Evolutionary conservation across 1,140 invertebrate species (phyloP).

Genomic region (Thaumatotibia leucotreta): DNA sequence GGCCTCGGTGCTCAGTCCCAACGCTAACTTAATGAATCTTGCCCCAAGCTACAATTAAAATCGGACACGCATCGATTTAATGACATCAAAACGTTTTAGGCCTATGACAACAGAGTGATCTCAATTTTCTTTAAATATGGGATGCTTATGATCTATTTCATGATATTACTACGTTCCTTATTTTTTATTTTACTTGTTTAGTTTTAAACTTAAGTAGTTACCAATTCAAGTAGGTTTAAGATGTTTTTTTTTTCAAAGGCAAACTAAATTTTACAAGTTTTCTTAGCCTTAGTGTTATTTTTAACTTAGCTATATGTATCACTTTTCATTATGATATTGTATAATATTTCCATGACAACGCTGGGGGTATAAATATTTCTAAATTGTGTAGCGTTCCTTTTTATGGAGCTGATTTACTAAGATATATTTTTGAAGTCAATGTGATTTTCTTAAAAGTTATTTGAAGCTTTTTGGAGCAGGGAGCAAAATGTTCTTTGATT

Average conservation of each 20-base stretch:
- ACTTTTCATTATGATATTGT: not conserved
- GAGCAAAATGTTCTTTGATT: constrained; percentile 10
- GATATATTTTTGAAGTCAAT: constrained; percentile 4
- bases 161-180: constrained; percentile 8
- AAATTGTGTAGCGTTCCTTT: not conserved
- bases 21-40: not conserved
- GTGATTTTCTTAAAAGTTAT: not conserved
- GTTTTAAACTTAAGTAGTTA: not conserved
- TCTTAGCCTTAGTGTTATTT: not conserved
- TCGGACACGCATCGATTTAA: not conserved
- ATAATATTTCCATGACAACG: not conserved
- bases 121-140: not conserved
- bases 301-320: not conserved
- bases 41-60: not conserved
- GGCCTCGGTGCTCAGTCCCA: not conserved
- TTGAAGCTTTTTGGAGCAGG: not conserved
- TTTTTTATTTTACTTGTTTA: not conserved
- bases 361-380: not conserved
- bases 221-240: constrained; percentile 5
- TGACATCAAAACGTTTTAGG: not conserved
- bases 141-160: not conserved
- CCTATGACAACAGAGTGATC: not conserved
- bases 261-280: not conserved
- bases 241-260: not conserved
- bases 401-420: constrained; percentile 4